Base-by-base conservation (phyloP, 2,888 invertebrate species). In the Aspidiotus rigidus region DNA sequence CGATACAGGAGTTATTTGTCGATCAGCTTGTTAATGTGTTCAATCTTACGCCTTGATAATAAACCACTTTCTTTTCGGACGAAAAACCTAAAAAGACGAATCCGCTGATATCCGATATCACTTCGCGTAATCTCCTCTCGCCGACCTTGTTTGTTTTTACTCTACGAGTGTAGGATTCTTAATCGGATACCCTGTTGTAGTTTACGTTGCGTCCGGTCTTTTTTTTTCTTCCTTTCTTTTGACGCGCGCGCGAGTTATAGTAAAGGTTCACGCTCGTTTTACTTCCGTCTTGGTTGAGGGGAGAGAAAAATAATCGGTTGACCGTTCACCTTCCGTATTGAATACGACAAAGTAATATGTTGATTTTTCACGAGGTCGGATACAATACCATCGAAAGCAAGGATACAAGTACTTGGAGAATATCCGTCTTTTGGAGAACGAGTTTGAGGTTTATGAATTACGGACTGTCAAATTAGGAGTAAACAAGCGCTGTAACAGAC, bases 11-110 rank as follows among this genome's bases (percentile, higher is more conserved):
- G 62, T 62, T 62, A 62, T 62, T 62, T 62, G 62, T 62, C 62
- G 62, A 62, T 62, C 62, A 62, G 62, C 49, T 62, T 62, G 62
- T 62, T 62, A 62, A 62, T 62, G 62, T 49, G 62, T 62, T 62
- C 62, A 62, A 62, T 62, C 62, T 62, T 62, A 62, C 62, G 62
- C 62, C 62, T 62, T 62, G 42, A 42, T 62, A 62, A 62, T 62
- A 62, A 62, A 62, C 62, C 62, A 62, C 49, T 62, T 62, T 62
- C 62, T 62, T 62, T 62, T 44, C 44, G 62, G 13, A 28, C 1
- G 28, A 13, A 44, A 62, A 49, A 62, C 62, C 44, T 62, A 44
- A 62, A 62, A 62, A 62, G 62, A 49, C 62, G 44, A 62, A 49
- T 62, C n/a, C 49, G 49, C 10, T n/a, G 49, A 49, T 49, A 49